Evolutionary conservation across 2,888 invertebrate genomes (phyloP), one percentile per base, ranked within the genome.

Genomic region (Ypsolopha scabrella): DNA sequence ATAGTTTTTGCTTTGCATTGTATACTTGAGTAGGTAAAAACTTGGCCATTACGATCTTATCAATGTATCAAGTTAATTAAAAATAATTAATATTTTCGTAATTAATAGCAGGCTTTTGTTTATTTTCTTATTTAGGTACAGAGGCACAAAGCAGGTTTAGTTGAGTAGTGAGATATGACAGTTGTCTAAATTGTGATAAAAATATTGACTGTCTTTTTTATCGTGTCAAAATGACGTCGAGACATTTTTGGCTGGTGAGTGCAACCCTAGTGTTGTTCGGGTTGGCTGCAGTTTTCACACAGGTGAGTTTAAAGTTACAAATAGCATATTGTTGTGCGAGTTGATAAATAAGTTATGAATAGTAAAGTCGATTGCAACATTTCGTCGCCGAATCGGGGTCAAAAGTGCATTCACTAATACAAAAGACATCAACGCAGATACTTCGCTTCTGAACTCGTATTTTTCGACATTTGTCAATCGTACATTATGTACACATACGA

Each of bases 171-270:
- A 48, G 52, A 48, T 50, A 52, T 57, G 51, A 48, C 50, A 34
- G 39, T 57, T 59, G 58, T 57, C 57, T 52, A 51, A 50, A 53
- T 52, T 50, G 57, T 57, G 54, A 54, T 53, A 39, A 52, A 50
- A 53, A 24, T 9, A 43, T 14, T 43, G 2, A 24, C 24, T 4
- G 24, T 43, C 9, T 14, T 9, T 43, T 14, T 4, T 9, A 41
- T 14, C 57, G 61, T 63, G 64, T 62, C 58, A 56, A 51, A 54
- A 80, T 80, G 78, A 62, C 59, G 65, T 60, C 58, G 55, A 65
- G 63, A 63, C 63, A 63, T 57, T 61, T 67, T 57, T 63, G 71
- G 57, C 61, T 65, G 55, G 61, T 72, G 68, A 70, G 69, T 65
- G 70, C 64, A 53, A 59, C 64, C 51, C 57, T 73, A 52, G 54